These are phyloP conservation scores for Leptinotarsa defecta DNA, from an alignment of 1,140 invertebrate species.

Conservation along the genomic window DNA sequence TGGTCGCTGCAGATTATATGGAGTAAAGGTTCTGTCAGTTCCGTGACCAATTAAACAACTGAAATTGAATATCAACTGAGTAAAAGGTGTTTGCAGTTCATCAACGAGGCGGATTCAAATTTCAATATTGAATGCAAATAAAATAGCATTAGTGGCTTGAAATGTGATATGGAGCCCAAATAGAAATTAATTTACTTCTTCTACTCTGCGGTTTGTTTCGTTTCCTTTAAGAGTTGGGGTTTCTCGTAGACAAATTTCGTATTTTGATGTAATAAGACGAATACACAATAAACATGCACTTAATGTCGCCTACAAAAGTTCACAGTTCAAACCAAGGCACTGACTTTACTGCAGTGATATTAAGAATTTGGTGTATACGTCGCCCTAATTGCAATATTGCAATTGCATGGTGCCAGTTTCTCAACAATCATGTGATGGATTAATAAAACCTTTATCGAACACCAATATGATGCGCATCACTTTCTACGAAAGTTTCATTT, in stretches of 20 bases:
- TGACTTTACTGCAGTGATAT: background rate
- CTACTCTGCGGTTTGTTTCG: constrained; percentile 5
- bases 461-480: too few species aligned
- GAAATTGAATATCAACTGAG: constrained; percentile 1
- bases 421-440: background rate
- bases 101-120: background rate
- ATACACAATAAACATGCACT: constrained; percentile 13
- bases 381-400: background rate
- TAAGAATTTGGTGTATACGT: background rate
- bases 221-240: background rate
- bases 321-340: background rate
- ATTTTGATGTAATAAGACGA: constrained; percentile 12
- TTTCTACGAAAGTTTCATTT: too few species aligned
- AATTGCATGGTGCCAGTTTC: background rate
- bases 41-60: background rate
- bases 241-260: background rate
- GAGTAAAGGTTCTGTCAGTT: too few species aligned
- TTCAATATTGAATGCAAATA: constrained; percentile 6
- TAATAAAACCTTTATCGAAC: too few species aligned
- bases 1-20: too few species aligned
- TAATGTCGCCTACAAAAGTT: background rate
- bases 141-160: constrained; percentile 10
- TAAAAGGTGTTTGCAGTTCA: background rate
- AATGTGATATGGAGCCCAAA: constrained; percentile 1
- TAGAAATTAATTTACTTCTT: constrained; percentile 3